Base-by-base conservation (phyloP, 1,140 invertebrate species). In the Eupristina koningsbergeri region DNA sequence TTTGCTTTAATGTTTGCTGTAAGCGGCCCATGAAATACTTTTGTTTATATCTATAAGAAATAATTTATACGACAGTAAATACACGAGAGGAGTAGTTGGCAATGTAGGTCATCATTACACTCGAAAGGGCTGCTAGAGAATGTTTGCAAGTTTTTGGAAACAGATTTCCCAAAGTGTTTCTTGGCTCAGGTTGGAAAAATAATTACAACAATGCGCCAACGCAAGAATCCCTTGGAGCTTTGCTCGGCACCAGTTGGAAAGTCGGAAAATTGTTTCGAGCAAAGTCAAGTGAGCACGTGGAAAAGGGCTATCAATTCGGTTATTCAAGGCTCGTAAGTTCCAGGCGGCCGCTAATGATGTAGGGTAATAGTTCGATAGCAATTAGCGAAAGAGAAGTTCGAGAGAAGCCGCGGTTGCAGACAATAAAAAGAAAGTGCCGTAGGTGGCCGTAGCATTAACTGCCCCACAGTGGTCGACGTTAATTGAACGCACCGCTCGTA, bases 401-500 rank as follows among this genome's bases (percentile, higher is more conserved):
- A 78, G 83, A 78, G 83, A 86, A 76, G 87, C 89, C 34, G 39
- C 29, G 75, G 82, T 45, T 31, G 86, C 86, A 85, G 87, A 81
- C 87, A 87, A 89, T 92, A 92, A 92, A 92, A 92, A 92, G 90
- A 92, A 92, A 92, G 89, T 91, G 88, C 89, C 88, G 34, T 77
- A 90, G 89, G 91, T 91, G 31, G 86, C 88, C 87, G 85, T 19
- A 90, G 88, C 89, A 91, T 90, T 91, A 92, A 92, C 90, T 91
- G 88, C 89, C 89, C 87, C 85, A 80, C 88, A 88, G 85, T 84
- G 88, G 84, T 88, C 89, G 89, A 90, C 90, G 91, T 92, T 92
- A 92, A 92, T 92, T 92, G 91, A 92, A 92, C 91, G 90, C 91
- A 91, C 90, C 90, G 89, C 89, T 91, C 91, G 89, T 92, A 92